Evolutionary conservation across 2,797 vertebrate genomes (phyloP).

Genomic region (Enteromius fasciolatus): DNA sequence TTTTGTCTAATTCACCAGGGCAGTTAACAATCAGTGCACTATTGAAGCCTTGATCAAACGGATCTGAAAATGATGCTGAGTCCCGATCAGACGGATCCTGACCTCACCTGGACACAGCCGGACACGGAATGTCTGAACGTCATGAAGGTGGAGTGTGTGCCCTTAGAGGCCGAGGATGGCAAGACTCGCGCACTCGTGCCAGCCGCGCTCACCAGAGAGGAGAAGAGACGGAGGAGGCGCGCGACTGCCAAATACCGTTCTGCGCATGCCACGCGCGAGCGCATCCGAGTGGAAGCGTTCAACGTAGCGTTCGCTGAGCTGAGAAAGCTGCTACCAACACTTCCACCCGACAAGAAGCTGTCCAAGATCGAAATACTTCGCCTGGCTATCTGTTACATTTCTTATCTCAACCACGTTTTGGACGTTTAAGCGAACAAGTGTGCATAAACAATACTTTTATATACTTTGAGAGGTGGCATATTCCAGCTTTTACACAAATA

Average conservation of each 20-base stretch:
- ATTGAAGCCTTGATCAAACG: slow-evolving; percentile 9
- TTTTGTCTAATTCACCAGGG: slow-evolving; percentile 20
- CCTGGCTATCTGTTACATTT: slow-evolving; percentile 87
- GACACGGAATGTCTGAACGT: slow-evolving; percentile 85
- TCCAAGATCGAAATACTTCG: slow-evolving; percentile 89
- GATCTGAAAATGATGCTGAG: slow-evolving; percentile 88
- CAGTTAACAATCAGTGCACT: slow-evolving; percentile 7
- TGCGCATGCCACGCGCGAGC: slow-evolving; percentile 84
- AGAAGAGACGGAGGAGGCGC: slow-evolving; percentile 81
- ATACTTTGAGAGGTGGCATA: slow-evolving; percentile 8
- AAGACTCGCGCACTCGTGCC: slow-evolving; percentile 70
- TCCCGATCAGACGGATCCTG: slow-evolving; percentile 86
- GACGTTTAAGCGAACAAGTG: slow-evolving; percentile 73
- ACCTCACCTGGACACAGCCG: slow-evolving; percentile 80
- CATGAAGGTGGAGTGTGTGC: slow-evolving; percentile 82
- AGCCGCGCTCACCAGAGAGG: slow-evolving; percentile 85
- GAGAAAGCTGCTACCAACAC: slow-evolving; percentile 82
- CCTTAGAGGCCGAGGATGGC: slow-evolving; percentile 78
- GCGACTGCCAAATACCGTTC: slow-evolving; percentile 83
- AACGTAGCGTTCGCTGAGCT: slow-evolving; percentile 85
- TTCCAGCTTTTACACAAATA: neutral
- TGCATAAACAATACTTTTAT: slow-evolving; percentile 14
- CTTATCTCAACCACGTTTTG: slow-evolving; percentile 86
- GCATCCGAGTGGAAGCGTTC: slow-evolving; percentile 85
- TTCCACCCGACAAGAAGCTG: slow-evolving; percentile 87